These are phyloP conservation scores for Ceramica pisi DNA, from an alignment of 2,888 invertebrate genomes.

Conservation along the genomic window DNA sequence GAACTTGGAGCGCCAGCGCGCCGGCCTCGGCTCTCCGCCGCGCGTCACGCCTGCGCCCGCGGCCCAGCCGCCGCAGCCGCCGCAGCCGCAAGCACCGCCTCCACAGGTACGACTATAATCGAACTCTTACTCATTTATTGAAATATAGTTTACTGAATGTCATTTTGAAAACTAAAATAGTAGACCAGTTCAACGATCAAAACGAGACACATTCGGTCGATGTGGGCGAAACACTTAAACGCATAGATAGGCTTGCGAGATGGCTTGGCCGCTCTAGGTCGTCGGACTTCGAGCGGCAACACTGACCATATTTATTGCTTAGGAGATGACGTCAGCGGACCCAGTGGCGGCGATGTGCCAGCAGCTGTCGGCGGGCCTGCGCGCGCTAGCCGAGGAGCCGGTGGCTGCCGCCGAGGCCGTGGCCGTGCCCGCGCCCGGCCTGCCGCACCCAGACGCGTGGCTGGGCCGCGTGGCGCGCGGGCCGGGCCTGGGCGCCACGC, in stretches of 20 bases:
- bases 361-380: conserved; percentile 94
- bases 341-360: conserved; percentile 95
- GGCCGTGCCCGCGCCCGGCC: conserved; percentile 72
- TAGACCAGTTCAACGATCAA: not conserved
- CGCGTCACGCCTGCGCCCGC: conserved; percentile 91
- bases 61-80: conserved; percentile 52
- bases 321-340: conserved; percentile 71
- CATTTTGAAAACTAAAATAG: not conserved
- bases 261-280: not conserved
- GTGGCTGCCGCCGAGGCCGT: conserved; percentile 78
- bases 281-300: not conserved
- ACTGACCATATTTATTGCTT: not conserved
- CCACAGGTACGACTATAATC: conserved; percentile 41
- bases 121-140: not conserved
- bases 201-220: not conserved
- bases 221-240: not conserved
- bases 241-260: not conserved
- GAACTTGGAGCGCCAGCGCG: conserved; percentile 95
- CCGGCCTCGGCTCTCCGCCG: conserved; percentile 94
- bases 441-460: conserved; percentile 96
- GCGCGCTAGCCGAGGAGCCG: conserved; percentile 92
- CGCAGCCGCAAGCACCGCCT: conserved; percentile 44
- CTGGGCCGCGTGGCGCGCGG: conserved; percentile 93
- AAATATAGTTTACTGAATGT: not conserved
- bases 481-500: conserved; percentile 89